Base-by-base conservation (phyloP, 2,113 vertebrate species). In the Ciconia stormi region DNA sequence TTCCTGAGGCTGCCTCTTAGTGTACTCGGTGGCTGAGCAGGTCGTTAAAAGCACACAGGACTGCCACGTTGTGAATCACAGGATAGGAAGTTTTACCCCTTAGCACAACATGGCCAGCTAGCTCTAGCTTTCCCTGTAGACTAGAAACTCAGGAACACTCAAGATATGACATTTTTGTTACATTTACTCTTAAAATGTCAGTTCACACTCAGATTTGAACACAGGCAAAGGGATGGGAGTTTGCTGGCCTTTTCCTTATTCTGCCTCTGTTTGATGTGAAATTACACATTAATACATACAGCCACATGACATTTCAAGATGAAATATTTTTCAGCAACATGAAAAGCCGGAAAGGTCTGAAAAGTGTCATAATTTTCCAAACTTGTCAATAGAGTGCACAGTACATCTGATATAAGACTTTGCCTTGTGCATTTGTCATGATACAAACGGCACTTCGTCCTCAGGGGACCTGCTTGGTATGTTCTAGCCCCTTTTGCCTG, bases 401-500 rank as follows among this genome's bases (percentile, higher is more conserved):
- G 80, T 19, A 32, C 69, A 34, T 85, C 90, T 69, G 47, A 89
- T 82, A 96, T 88, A 98, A 97, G 74, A 84, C 91, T 95, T 29
- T 0, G 9, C 96, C 95, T 96, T 97, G 91, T 97, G 53, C 42
- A 18, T 47, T 87, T 73, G 76, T 96, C 93, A 95, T 78, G 67
- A 94, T 77, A 44, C 82, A 23, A 96, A 63, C 36, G 7, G 90
- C 86, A 85, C 77, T 23, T 16, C 38, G 13, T 72, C 96, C 97
- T 96, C 95, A 44, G 26, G 97, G 95, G 92, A 91, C 84, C 96
- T 78, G 87, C 77, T 90, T 62, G 93, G 94, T 94, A 97, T 97
- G 97, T 98, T 89, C 97, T 91, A 90, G 87, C 94, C 67, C 63
- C 61, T 93, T 95, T 95, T 44, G 96, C 94, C 92, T 73, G 16